A percentile compares a stretch with the other conserved stretches of the same genome.
Evolutionary conservation across 2,888 invertebrate species (phyloP).

Genomic region (Arge pagana): DNA sequence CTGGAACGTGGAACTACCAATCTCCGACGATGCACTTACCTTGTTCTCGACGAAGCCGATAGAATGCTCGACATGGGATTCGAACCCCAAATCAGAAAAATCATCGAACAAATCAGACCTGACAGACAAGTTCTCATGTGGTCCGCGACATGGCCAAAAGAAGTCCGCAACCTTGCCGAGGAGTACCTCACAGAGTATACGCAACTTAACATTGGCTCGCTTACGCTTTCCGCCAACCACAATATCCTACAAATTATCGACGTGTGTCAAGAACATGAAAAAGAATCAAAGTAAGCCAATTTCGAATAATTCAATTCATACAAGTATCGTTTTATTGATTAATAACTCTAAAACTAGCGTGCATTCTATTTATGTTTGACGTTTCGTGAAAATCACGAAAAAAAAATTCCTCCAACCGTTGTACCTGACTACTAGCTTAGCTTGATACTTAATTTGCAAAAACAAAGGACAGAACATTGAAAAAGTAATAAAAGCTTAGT

Average conservation of each 20-base stretch:
- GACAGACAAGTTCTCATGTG: constrained; percentile 97
- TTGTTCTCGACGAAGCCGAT: constrained; percentile 90
- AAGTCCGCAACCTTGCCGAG: constrained; percentile 88
- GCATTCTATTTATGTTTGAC: not conserved
- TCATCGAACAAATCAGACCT: constrained; percentile 90
- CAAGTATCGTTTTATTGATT: not conserved
- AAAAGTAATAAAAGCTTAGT: no score
- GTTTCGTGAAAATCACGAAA: no score
- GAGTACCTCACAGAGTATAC: constrained; percentile 90
- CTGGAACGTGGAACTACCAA: constrained; percentile 80
- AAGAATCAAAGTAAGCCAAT: constrained; percentile 65
- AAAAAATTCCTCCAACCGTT: no score
- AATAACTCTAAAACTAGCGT: not conserved
- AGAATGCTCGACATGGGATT: constrained; percentile 98
- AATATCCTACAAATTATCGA: constrained; percentile 97
- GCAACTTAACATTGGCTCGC: constrained; percentile 90
- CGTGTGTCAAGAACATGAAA: constrained; percentile 85
- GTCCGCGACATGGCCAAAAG: constrained; percentile 99
- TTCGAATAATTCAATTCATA: not conserved
- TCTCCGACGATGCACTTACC: constrained; percentile 83
- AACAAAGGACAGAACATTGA: no score
- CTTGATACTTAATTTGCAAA: no score
- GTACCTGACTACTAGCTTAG: no score
- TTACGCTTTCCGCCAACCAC: constrained; percentile 89
- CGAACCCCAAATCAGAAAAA: constrained; percentile 93